These are phyloP conservation scores for Busseola fusca DNA, from an alignment of 2,888 invertebrate species.

Conservation along the genomic window DNA sequence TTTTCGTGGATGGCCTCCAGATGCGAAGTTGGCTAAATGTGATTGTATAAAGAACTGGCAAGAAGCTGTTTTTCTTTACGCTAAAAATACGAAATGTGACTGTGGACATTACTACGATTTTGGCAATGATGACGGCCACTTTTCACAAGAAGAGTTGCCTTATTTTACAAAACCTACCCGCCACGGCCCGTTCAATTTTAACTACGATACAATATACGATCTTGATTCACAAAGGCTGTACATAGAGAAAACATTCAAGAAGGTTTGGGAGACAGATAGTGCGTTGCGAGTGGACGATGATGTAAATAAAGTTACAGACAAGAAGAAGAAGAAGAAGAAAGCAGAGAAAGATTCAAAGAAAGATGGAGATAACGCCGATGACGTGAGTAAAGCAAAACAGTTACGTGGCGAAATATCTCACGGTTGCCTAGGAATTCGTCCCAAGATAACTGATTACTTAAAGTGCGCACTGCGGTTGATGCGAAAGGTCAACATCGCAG, in stretches of 20 bases:
- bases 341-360: constrained; percentile 27
- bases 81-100: constrained; percentile 76
- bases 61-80: constrained; percentile 71
- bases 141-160: constrained; percentile 75
- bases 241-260: constrained; percentile 78
- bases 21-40: constrained; percentile 71
- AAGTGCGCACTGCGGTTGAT: constrained; percentile 77
- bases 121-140: constrained; percentile 77
- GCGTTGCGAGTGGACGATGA: constrained; percentile 69
- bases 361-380: constrained; percentile 12
- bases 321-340: constrained; percentile 68
- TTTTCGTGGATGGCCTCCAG: constrained; percentile 69
- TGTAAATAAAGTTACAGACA: constrained; percentile 66
- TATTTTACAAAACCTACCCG: constrained; percentile 78
- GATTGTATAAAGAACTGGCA: constrained; percentile 80
- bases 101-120: constrained; percentile 81
- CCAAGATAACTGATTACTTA: constrained; percentile 78
- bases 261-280: constrained; percentile 81
- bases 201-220: constrained; percentile 81
- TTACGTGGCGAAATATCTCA: constrained; percentile 59
- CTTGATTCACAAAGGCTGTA: constrained; percentile 72
- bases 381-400: constrained; percentile 7
- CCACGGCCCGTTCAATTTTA: constrained; percentile 69
- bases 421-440: constrained; percentile 74
- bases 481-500: constrained; percentile 76